These are phyloP conservation scores for Diorhabda sublineata DNA, from an alignment of 1,140 invertebrate genomes.

Conservation along the genomic window DNA sequence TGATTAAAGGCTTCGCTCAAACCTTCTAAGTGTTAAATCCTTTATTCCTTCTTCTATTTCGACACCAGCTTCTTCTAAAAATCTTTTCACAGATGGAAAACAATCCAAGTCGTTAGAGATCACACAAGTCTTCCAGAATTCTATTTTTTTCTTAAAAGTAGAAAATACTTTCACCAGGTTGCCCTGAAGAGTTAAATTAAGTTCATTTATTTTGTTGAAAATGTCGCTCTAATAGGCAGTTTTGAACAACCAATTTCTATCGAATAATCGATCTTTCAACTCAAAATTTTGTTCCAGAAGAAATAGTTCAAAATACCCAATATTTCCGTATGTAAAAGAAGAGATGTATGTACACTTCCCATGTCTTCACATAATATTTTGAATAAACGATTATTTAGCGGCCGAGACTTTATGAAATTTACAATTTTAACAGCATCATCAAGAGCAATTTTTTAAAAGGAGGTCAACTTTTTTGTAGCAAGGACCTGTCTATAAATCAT, in stretches of 20 bases:
- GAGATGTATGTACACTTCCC: not conserved
- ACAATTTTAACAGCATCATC: conserved; percentile 12
- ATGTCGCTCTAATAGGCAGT: not conserved
- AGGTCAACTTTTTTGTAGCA: conserved; percentile 23
- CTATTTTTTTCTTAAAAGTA: no score
- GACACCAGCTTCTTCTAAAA: no score
- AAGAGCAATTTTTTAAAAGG: conserved; percentile 25
- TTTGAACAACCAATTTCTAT: conserved; percentile 6
- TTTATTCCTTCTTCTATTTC: no score
- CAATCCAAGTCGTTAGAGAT: no score
- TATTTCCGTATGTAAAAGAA: not conserved
- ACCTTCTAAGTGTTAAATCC: no score
- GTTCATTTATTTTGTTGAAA: no score
- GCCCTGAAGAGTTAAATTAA: not conserved
- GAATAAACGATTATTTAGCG: conserved; percentile 8
- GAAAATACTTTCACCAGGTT: not conserved
- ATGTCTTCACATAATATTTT: conserved; percentile 12
- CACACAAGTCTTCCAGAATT: no score
- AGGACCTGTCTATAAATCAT: conserved; percentile 40
- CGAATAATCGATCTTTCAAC: not conserved
- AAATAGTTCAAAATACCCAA: not conserved
- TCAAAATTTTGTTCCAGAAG: not conserved
- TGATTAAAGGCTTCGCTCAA: no score
- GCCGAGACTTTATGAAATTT: conserved; percentile 4
- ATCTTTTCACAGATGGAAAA: no score